Evolutionary conservation across 2,797 vertebrate species (phyloP).

Genomic region (Ptychadena robeensis): DNA sequence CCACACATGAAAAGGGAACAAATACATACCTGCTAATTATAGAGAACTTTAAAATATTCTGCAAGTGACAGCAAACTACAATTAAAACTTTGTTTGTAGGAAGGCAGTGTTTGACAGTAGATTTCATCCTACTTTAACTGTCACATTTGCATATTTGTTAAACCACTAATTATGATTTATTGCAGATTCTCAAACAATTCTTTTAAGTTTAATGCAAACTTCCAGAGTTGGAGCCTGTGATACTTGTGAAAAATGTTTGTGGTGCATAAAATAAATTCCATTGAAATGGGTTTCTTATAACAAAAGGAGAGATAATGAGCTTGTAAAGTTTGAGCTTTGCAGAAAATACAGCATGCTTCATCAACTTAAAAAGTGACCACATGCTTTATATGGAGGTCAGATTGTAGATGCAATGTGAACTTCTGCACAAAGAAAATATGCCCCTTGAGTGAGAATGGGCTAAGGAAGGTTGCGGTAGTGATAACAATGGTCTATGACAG

Average conservation of each 20-base stretch:
- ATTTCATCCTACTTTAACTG: slow-evolving; percentile 8
- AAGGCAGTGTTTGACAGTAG: not conserved
- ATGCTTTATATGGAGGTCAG: not conserved
- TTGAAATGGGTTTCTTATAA: not conserved
- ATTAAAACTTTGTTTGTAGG: slow-evolving; percentile 29
- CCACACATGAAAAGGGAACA: not conserved
- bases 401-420: not conserved
- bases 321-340: not conserved
- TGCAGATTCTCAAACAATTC: slow-evolving; percentile 18
- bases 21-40: not conserved
- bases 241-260: not conserved
- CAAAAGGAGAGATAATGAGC: not conserved
- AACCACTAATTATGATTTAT: slow-evolving; percentile 43
- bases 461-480: too few species aligned
- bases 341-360: not conserved
- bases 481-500: not conserved
- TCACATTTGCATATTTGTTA: slow-evolving; percentile 40
- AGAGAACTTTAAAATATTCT: not conserved
- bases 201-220: slow-evolving; percentile 9
- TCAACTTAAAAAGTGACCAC: not conserved
- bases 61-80: slow-evolving; percentile 18
- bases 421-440: not conserved
- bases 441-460: not conserved
- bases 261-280: not conserved
- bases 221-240: not conserved